These are phyloP conservation scores for Oceanites oceanicus DNA, from an alignment of 2,113 vertebrate species.

Conservation along the genomic window DNA sequence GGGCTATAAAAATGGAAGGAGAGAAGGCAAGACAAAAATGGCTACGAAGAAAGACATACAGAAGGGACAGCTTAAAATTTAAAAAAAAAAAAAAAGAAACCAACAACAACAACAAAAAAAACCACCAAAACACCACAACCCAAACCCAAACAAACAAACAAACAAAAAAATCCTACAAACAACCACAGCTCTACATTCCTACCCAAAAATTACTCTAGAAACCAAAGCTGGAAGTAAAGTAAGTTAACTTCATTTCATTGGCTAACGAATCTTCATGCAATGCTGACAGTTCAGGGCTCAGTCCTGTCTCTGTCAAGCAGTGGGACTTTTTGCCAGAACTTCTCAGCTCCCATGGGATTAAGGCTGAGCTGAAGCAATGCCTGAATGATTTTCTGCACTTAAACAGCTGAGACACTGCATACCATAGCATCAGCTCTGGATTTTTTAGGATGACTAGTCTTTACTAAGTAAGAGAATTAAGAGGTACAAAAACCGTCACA, in stretches of 20 bases:
- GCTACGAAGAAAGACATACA: not conserved
- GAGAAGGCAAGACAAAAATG: not conserved
- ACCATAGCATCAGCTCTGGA: not conserved
- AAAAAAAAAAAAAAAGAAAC: too few relatives aligned
- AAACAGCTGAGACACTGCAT: not conserved
- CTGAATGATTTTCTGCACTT: not conserved
- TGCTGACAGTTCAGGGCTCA: not conserved
- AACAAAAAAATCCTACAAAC: not conserved
- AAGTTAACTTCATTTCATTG: not conserved
- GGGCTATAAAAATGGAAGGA: not conserved
- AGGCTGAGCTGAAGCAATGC: not conserved
- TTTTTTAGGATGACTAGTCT: not conserved
- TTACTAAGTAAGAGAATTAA: not conserved
- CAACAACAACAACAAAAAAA: too few relatives aligned
- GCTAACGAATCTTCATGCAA: not conserved
- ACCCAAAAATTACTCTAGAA: not conserved
- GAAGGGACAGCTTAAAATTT: accelerated
- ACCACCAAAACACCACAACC: too few relatives aligned
- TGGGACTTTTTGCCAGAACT: not conserved
- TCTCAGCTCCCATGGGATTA: not conserved
- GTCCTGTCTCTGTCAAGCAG: not conserved
- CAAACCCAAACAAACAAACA: not conserved
- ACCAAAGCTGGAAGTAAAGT: not conserved
- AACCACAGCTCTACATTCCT: not conserved
- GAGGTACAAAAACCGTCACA: not conserved